Evolutionary conservation across 92 coral and sea anemone species (phyloP).

Genomic region (Chrysogorgia sp.): DNA sequence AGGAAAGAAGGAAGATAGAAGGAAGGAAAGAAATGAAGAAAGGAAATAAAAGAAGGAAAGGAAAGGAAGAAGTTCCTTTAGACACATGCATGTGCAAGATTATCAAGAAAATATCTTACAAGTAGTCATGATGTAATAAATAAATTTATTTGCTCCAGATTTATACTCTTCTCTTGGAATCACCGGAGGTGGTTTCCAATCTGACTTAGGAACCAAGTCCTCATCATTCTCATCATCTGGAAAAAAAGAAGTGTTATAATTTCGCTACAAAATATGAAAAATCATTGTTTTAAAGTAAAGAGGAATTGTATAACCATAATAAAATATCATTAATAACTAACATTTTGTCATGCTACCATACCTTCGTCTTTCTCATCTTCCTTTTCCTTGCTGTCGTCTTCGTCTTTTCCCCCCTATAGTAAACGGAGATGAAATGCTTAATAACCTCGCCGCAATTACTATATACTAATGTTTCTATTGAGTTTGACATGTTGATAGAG

Average conservation of each 20-base stretch:
- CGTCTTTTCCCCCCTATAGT: conserved; percentile 80
- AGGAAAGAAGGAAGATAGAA: not conserved
- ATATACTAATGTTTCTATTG: too few relatives aligned
- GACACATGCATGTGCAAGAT: not conserved
- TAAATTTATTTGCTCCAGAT: conserved; percentile 90
- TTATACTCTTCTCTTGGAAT: conserved; percentile 93
- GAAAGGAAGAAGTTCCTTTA: not conserved
- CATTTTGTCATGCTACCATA: conserved; percentile 18
- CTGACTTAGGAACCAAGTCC: conserved; percentile 90
- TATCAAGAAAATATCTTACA: conserved; percentile 55
- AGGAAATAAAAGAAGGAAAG: not conserved
- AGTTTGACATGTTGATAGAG: too few relatives aligned
- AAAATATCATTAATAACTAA: too few relatives aligned
- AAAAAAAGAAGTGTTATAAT: too few relatives aligned
- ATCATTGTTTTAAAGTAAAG: not conserved
- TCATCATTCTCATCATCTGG: conserved; percentile 95
- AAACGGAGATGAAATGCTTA: not conserved
- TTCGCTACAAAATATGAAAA: too few relatives aligned
- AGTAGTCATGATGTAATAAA: conserved; percentile 81
- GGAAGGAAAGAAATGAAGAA: not conserved
- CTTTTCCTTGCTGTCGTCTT: conserved; percentile 78
- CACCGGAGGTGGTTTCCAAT: conserved; percentile 89
- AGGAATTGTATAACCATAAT: too few relatives aligned
- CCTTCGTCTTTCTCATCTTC: conserved; percentile 92
- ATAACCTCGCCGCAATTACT: too few relatives aligned